Base-by-base conservation (phyloP, 2,797 vertebrate genomes). In the Ctenopoma multispine region DNA sequence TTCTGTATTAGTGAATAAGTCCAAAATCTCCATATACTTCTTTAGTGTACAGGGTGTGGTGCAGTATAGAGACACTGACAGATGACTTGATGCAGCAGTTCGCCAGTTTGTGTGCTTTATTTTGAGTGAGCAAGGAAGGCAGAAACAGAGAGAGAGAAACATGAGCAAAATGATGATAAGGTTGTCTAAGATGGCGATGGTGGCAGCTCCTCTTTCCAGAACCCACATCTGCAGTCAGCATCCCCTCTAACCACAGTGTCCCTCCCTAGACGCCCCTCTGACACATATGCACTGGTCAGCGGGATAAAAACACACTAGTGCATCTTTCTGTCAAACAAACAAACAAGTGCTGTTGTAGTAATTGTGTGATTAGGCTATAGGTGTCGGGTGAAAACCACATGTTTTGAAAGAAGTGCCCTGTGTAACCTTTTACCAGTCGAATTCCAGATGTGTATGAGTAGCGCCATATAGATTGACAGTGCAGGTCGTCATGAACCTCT, bases 301-400 rank as follows among this genome's bases (percentile, higher is more conserved):
- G 56, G 84, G 82, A 89, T 80, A 74, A 81, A 41, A 90, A 88
- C 87, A 88, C 83, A 81, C 84, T 86, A 90, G 92, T 91, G 87
- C 89, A 69, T 78, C 87, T 81, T 75, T 77, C 79, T 69, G 72
- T 78, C 87, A 87, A 83, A 87, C 87, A 90, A 91, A 89, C 90
- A 91, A 92, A 92, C 90, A 90, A 84, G 82, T 76, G 75, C 83
- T 79, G 77, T 69, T 38, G 61, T 74, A 63, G 84, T 93, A 93
- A 93, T 92, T 90, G 91, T 89, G 89, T 89, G 89, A 93, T 93
- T 93, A 92, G 80, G 79, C 81, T 91, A 91, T 90, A 89, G 92
- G 79, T 54, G 62, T 27, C 20, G 34, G 49, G 80, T 77, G 85
- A 87, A 79, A 81, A 87, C 72, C 44, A 63, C 12, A 15, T 44